Conservation (phyloP, 2,888 invertebrate species). For the Sphaerolaimus hirsutus region DNA sequence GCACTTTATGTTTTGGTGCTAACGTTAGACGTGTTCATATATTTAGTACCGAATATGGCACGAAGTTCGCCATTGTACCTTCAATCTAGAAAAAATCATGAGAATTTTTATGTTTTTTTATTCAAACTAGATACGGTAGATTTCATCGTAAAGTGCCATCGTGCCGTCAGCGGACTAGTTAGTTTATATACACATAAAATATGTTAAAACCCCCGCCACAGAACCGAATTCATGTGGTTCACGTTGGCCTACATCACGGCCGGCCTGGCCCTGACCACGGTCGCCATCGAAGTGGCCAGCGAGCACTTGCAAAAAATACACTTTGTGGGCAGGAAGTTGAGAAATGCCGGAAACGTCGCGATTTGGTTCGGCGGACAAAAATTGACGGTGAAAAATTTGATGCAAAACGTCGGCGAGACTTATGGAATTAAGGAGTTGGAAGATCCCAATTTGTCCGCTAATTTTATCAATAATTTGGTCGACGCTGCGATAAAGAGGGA, state of each 20-base stretch:
- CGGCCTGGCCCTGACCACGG: conserved; percentile 2
- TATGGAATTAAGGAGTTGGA: conserved; percentile 1
- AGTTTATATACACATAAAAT: too few relatives aligned
- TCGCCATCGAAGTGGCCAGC: background rate
- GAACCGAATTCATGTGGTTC: background rate
- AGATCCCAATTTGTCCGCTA: background rate
- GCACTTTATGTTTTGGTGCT: too few relatives aligned
- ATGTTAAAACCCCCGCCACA: too few relatives aligned
- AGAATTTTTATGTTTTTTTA: too few relatives aligned
- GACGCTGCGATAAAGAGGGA: background rate
- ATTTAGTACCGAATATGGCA: too few relatives aligned
- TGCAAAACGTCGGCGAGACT: conserved; percentile 1
- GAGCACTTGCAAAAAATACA: conserved; percentile 1
- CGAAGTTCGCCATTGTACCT: too few relatives aligned
- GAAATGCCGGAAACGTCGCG: background rate
- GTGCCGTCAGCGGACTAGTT: too few relatives aligned
- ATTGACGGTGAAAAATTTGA: background rate
- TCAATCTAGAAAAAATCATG: too few relatives aligned
- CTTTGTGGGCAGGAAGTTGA: background rate
- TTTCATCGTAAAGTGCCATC: too few relatives aligned
- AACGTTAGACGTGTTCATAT: too few relatives aligned
- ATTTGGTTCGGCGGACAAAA: conserved; percentile 2
- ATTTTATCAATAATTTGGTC: background rate
- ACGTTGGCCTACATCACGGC: background rate
- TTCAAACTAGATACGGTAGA: too few relatives aligned